Evolutionary conservation across 2,888 invertebrate genomes (phyloP).

Genomic region (Odontocerum albicorne): DNA sequence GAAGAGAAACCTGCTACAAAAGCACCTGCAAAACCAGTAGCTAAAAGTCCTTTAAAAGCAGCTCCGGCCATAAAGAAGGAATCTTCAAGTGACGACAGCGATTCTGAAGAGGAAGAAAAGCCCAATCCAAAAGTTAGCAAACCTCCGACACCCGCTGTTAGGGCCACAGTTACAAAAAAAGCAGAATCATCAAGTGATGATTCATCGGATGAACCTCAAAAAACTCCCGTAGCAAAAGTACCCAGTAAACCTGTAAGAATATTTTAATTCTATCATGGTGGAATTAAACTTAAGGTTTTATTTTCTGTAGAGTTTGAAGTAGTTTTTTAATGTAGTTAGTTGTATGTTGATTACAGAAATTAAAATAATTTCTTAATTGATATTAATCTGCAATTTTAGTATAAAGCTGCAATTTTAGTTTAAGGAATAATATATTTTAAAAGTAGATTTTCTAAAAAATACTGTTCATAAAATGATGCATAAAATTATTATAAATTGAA

Average conservation of each 20-base stretch:
- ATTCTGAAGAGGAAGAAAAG: constrained; percentile 41
- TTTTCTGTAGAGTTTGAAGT: no score
- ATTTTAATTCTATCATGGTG: background rate
- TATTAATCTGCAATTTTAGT: no score
- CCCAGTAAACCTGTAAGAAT: constrained; percentile 38
- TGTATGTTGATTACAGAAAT: no score
- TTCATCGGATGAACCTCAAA: constrained; percentile 45
- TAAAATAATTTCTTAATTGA: no score
- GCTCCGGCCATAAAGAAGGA: constrained; percentile 41
- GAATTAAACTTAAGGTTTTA: no score
- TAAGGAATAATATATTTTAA: no score
- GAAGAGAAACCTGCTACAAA: constrained; percentile 35
- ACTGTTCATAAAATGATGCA: background rate
- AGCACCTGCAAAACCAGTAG: constrained; percentile 38
- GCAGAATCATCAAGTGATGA: constrained; percentile 42
- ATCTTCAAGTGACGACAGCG: constrained; percentile 42
- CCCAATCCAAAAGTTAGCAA: constrained; percentile 38
- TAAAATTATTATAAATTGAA: constrained; percentile 10
- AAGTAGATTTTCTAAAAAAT: no score
- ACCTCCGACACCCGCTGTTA: constrained; percentile 33
- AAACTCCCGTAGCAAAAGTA: constrained; percentile 39
- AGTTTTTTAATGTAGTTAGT: no score
- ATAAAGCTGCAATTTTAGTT: no score
- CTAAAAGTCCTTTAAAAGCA: constrained; percentile 38
- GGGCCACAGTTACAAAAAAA: constrained; percentile 38